Evolutionary conservation across 2,797 vertebrate species (phyloP).

Genomic region (Esox masquinongy): DNA sequence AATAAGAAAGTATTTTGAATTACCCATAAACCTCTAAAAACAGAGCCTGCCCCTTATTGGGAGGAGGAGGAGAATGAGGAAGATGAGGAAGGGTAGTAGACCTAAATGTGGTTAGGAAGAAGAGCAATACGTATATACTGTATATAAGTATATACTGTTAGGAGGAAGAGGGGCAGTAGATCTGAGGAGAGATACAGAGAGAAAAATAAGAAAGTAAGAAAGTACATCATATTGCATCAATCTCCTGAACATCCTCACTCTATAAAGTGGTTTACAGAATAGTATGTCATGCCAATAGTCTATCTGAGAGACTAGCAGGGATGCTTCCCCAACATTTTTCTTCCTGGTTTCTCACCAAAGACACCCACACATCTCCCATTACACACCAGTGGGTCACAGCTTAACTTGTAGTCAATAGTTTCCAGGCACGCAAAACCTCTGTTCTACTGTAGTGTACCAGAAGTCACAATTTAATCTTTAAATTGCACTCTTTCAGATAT

Average conservation of each 20-base stretch:
- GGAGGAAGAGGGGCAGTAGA: no score
- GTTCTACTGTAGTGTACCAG: neutral
- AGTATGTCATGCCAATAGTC: slow-evolving; percentile 7
- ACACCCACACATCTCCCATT: neutral
- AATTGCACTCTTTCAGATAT: neutral
- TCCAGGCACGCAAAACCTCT: neutral
- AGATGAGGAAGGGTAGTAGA: no score
- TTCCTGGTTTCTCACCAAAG: neutral
- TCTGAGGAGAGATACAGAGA: no score
- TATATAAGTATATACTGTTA: no score
- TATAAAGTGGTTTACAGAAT: slow-evolving; percentile 7
- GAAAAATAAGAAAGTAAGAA: no score
- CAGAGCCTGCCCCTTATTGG: no score
- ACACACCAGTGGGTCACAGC: neutral
- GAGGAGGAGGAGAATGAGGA: no score
- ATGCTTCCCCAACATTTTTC: slow-evolving; percentile 16
- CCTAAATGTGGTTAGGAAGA: no score
- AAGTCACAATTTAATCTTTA: neutral
- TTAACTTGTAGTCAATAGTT: neutral
- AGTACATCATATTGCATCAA: neutral
- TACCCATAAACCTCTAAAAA: no score
- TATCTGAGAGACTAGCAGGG: slow-evolving; percentile 8
- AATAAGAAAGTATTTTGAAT: no score
- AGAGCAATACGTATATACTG: no score
- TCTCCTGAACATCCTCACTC: neutral